A percentile compares a stretch with the other conserved stretches of the same genome.
phyloP scores from a whole-genome alignment of 1,140 invertebrate genomes.

The Spodoptera litura region DNA sequence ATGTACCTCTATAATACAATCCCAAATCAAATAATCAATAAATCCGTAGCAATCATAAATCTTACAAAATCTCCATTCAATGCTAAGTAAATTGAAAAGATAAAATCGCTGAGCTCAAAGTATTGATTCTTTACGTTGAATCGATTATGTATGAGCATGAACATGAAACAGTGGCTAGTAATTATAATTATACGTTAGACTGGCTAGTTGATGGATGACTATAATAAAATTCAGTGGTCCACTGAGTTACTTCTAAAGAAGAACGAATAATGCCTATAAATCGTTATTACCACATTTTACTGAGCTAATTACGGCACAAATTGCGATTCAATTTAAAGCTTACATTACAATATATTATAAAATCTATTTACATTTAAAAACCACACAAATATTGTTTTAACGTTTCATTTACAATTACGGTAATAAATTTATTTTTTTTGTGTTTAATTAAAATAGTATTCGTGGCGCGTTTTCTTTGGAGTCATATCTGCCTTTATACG shows the following conservation, averaged over 20 bases:
- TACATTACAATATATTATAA: not conserved
- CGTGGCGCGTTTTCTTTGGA: not conserved
- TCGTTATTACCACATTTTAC: not conserved
- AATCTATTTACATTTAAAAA: not conserved
- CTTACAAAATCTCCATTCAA: slow-evolving; percentile 35
- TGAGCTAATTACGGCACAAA: not conserved
- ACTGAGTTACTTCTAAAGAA: slow-evolving; percentile 11
- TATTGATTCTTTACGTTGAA: slow-evolving; percentile 31
- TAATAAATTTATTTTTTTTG: slow-evolving; percentile 14
- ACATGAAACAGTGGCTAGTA: slow-evolving; percentile 6
- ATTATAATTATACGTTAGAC: slow-evolving; percentile 22
- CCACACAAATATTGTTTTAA: not conserved
- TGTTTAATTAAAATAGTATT: slow-evolving; percentile 9
- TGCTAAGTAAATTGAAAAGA: slow-evolving; percentile 37
- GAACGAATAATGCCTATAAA: not conserved
- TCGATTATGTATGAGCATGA: slow-evolving; percentile 38
- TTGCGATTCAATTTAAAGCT: not conserved
- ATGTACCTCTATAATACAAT: slow-evolving; percentile 1
- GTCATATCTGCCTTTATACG: slow-evolving; percentile 2
- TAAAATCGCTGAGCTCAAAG: slow-evolving; percentile 9
- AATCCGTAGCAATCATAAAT: slow-evolving; percentile 14
- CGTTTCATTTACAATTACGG: not conserved
- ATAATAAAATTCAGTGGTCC: slow-evolving; percentile 5
- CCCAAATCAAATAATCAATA: slow-evolving; percentile 1
- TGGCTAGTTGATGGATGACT: slow-evolving; percentile 27